A percentile compares a stretch with the other conserved stretches of the same genome.
Evolutionary conservation across 2,797 vertebrate genomes (phyloP).

Genomic region (Protonibea diacanthus): DNA sequence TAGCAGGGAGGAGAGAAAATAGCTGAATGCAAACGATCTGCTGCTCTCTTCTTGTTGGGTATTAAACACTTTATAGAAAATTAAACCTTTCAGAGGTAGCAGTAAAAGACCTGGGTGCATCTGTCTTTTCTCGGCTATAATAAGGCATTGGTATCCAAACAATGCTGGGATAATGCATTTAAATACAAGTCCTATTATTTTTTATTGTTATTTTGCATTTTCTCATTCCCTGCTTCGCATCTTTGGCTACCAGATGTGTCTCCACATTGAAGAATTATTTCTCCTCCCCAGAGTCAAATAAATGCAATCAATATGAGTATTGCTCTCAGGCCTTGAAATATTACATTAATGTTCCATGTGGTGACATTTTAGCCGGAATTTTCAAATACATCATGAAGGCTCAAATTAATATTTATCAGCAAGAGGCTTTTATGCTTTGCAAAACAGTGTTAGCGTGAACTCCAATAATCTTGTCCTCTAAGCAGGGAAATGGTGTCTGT

Average conservation of each 20-base stretch:
- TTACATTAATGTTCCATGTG: conserved; percentile 99
- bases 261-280: conserved; percentile 99
- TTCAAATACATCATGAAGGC: conserved; percentile 99
- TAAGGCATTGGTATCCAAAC: conserved; percentile 87
- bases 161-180: conserved; percentile 87
- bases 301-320: conserved; percentile 99
- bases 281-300: conserved; percentile 99
- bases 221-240: conserved; percentile 96
- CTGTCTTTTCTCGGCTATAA: conserved; percentile 81
- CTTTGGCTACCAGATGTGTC: conserved; percentile 99
- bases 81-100: conserved; percentile 85
- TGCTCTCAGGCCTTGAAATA: conserved; percentile 99
- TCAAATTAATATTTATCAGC: conserved; percentile 99
- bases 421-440: conserved; percentile 99
- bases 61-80: conserved; percentile 86
- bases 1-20: conserved; percentile 59
- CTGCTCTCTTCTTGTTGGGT: conserved; percentile 79
- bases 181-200: conserved; percentile 92
- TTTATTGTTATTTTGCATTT: conserved; percentile 98
- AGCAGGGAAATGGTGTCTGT: conserved; percentile 80
- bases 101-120: conserved; percentile 83
- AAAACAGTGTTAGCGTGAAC: conserved; percentile 99
- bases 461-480: conserved; percentile 85
- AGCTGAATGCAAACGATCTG: conserved; percentile 74
- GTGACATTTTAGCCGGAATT: conserved; percentile 99